Evolutionary conservation across 2,113 vertebrate species (phyloP).

Genomic region (Bufo gargarizans): DNA sequence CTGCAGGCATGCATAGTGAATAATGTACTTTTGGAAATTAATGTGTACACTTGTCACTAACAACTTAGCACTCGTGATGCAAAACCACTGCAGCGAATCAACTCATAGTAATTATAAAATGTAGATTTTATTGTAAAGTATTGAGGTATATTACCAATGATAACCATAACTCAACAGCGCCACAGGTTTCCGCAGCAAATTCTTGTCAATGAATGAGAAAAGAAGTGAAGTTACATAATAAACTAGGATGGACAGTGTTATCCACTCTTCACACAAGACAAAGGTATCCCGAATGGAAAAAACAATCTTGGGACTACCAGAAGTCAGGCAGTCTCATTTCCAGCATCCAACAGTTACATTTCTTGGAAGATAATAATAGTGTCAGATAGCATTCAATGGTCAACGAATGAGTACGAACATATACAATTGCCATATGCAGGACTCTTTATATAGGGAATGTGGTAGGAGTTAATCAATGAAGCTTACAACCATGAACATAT

Average conservation of each 20-base stretch:
- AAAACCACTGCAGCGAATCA: slow-evolving; percentile 1
- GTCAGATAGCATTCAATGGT: slow-evolving; percentile 10
- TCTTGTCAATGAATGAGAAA: slow-evolving; percentile 3
- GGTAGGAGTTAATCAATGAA: not conserved
- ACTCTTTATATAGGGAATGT: slow-evolving; percentile 10
- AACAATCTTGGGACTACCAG: not conserved
- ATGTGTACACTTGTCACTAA: not conserved
- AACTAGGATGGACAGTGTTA: not conserved
- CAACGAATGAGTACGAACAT: not conserved
- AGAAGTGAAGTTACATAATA: not conserved
- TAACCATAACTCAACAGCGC: not conserved
- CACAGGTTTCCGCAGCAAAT: slow-evolving; percentile 62
- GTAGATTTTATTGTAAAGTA: slow-evolving; percentile 37
- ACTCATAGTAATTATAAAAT: slow-evolving; percentile 17
- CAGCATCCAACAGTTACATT: slow-evolving; percentile 1
- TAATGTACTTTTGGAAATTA: not conserved
- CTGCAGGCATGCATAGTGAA: slow-evolving; percentile 2
- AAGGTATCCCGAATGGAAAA: not conserved
- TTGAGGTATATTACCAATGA: slow-evolving; percentile 31
- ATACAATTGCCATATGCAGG: not conserved
- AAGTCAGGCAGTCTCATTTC: not conserved
- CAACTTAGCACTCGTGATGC: not conserved
- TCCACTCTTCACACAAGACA: not conserved
- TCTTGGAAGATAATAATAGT: not conserved
- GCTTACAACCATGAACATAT: not conserved